phyloP scores from a whole-genome alignment of 2,888 invertebrate genomes.

The Ganaspis brasiliensis region DNA sequence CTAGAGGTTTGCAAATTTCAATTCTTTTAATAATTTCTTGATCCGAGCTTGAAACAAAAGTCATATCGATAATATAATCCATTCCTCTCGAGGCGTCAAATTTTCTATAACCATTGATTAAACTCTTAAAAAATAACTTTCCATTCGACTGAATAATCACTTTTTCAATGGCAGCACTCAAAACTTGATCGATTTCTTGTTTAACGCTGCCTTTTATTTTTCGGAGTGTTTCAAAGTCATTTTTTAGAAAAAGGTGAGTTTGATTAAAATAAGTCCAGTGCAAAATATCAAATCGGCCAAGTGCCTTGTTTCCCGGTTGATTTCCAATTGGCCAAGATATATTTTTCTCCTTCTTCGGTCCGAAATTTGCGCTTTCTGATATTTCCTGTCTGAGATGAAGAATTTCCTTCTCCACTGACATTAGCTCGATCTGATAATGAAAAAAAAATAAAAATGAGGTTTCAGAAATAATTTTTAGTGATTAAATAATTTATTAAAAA shows the following conservation, averaged over 20 bases:
- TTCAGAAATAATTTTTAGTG: neutral
- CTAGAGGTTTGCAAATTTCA: slow-evolving; percentile 91
- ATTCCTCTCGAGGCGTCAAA: slow-evolving; percentile 93
- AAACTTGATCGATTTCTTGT: slow-evolving; percentile 85
- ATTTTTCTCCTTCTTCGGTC: slow-evolving; percentile 77
- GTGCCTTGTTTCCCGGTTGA: slow-evolving; percentile 85
- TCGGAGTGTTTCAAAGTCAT: slow-evolving; percentile 88
- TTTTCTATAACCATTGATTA: slow-evolving; percentile 88
- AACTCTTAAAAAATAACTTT: slow-evolving; percentile 82
- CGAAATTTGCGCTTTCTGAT: slow-evolving; percentile 77
- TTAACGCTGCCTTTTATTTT: slow-evolving; percentile 85
- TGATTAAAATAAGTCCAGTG: slow-evolving; percentile 94
- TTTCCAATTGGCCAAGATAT: slow-evolving; percentile 89
- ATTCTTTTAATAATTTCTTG: slow-evolving; percentile 84
- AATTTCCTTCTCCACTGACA: slow-evolving; percentile 78
- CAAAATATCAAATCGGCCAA: slow-evolving; percentile 90
- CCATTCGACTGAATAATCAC: slow-evolving; percentile 81
- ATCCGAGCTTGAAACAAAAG: slow-evolving; percentile 82
- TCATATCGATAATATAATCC: slow-evolving; percentile 91
- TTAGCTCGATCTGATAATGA: slow-evolving; percentile 78
- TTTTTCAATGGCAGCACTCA: slow-evolving; percentile 82
- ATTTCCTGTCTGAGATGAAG: slow-evolving; percentile 80
- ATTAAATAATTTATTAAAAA: neutral
- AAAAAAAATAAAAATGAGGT: slow-evolving; percentile 1
- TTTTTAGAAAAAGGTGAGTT: slow-evolving; percentile 90